These are phyloP conservation scores for Mesitornis unicolor DNA, from an alignment of 2,113 vertebrate species.

Conservation along the genomic window DNA sequence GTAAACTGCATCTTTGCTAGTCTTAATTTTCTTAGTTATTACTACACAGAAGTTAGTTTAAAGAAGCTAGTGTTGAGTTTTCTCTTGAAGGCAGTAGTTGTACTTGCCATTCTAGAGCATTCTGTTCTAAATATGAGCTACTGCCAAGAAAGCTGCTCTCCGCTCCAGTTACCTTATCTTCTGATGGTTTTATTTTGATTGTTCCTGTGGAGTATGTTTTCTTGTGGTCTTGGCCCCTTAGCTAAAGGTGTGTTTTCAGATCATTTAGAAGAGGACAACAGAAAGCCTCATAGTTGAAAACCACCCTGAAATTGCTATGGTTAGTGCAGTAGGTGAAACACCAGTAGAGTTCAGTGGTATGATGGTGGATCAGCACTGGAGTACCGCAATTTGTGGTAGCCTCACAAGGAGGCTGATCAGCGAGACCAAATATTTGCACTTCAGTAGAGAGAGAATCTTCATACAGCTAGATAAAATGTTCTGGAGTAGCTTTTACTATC, in stretches of 20 bases:
- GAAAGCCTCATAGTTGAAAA: not conserved
- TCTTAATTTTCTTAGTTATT: not conserved
- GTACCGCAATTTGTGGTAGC: not conserved
- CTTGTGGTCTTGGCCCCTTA: not conserved
- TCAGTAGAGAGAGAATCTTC: not conserved
- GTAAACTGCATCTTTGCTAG: not conserved
- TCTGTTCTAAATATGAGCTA: not conserved
- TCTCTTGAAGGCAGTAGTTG: not conserved
- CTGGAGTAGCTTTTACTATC: not conserved
- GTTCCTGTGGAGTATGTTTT: not conserved
- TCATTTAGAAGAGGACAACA: not conserved
- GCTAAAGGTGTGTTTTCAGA: not conserved
- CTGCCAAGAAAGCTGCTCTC: not conserved
- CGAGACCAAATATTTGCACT: not conserved
- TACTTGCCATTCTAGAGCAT: not conserved
- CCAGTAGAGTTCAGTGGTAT: not conserved
- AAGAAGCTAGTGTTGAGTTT: not conserved
- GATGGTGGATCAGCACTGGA: not conserved
- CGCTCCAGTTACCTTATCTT: not conserved
- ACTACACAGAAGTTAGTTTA: not conserved
- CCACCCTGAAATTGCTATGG: not conserved
- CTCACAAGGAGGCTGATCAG: not conserved
- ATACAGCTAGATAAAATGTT: not conserved
- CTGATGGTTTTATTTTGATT: not conserved
- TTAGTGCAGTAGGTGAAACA: not conserved